phyloP scores from a whole-genome alignment of 1,140 invertebrate genomes.

The Chymomyza costata region DNA sequence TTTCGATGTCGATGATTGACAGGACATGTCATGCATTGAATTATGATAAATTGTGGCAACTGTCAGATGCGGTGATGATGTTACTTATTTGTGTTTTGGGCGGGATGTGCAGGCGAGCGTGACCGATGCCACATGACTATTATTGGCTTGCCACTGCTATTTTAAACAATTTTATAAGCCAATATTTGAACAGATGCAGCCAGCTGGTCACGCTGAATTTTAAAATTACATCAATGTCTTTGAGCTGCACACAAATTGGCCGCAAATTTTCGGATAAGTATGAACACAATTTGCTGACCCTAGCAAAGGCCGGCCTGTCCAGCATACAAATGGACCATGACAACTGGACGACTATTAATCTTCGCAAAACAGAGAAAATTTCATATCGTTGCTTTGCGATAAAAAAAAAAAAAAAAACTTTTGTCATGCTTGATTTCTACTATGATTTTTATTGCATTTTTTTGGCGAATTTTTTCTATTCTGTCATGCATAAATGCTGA shows the following conservation, averaged over 20 bases:
- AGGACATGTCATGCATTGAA: conserved; percentile 70
- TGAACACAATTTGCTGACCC: conserved; percentile 41
- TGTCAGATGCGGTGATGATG: conserved; percentile 55
- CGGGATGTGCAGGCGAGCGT: conserved; percentile 31
- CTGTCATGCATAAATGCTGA: background rate
- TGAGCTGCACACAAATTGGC: conserved; percentile 33
- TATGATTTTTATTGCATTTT: conserved; percentile 61
- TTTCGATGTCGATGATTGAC: conserved; percentile 52
- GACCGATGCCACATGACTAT: conserved; percentile 43
- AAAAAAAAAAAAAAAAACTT: too few species aligned
- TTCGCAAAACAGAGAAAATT: conserved; percentile 33
- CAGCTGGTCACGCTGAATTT: conserved; percentile 27
- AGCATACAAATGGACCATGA: conserved; percentile 54
- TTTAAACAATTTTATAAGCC: conserved; percentile 68
- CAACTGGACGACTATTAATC: conserved; percentile 50
- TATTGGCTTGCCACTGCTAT: conserved; percentile 54
- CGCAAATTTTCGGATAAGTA: conserved; percentile 52
- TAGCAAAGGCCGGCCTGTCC: conserved; percentile 14
- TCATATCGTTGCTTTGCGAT: too few species aligned
- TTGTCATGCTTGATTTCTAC: conserved; percentile 23
- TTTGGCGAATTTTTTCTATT: conserved; percentile 21
- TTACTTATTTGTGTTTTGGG: conserved; percentile 22
- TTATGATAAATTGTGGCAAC: conserved; percentile 74
- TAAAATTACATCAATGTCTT: conserved; percentile 60
- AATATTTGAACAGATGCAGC: conserved; percentile 65